Percentiles rank a stretch among this genome's conserved stretches.
Conservation (phyloP, 2,888 invertebrate genomes). For the Chrysodeixis includens region DNA sequence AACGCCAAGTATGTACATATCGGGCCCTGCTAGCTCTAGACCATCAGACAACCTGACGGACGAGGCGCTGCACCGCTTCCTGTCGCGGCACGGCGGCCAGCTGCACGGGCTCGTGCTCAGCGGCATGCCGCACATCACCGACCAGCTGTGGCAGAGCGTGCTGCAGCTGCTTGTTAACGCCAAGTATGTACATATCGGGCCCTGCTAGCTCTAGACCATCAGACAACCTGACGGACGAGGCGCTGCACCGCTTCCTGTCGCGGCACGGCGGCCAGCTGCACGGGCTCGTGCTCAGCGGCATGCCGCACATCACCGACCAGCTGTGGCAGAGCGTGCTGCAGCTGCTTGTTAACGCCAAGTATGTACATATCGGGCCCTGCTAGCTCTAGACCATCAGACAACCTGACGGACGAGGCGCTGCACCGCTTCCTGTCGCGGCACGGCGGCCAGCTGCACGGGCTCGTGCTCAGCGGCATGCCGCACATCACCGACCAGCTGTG, state of each 20-base stretch:
- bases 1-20: slow-evolving; percentile 94
- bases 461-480: slow-evolving; percentile 98
- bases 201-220: slow-evolving; percentile 97
- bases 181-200: slow-evolving; percentile 91
- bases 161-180: slow-evolving; percentile 97
- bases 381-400: slow-evolving; percentile 98
- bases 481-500: slow-evolving; percentile 99
- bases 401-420: slow-evolving; percentile 97
- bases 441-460: slow-evolving; percentile 96
- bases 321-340: slow-evolving; percentile 99
- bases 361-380: slow-evolving; percentile 89
- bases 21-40: slow-evolving; percentile 95
- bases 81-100: slow-evolving; percentile 96
- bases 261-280: slow-evolving; percentile 96
- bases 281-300: slow-evolving; percentile 97
- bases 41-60: slow-evolving; percentile 98
- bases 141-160: slow-evolving; percentile 99
- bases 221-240: slow-evolving; percentile 98
- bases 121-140: slow-evolving; percentile 99
- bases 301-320: slow-evolving; percentile 99
- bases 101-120: slow-evolving; percentile 96
- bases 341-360: slow-evolving; percentile 97
- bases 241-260: slow-evolving; percentile 96
- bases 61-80: slow-evolving; percentile 96
- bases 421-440: slow-evolving; percentile 97